phyloP scores from a whole-genome alignment of 2,797 vertebrate genomes.

The Mus minutoides region DNA sequence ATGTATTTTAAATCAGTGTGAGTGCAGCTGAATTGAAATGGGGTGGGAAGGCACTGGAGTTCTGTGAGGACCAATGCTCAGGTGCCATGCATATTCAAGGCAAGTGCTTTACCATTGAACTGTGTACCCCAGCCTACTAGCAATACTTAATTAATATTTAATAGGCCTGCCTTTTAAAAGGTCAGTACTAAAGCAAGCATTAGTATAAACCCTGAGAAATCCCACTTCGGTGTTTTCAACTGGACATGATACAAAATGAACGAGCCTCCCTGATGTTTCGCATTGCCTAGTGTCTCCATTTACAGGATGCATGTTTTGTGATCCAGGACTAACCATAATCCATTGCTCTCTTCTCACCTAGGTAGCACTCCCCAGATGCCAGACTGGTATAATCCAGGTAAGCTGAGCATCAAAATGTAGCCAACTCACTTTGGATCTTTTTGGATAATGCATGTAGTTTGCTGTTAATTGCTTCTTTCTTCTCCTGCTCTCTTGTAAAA shows the following conservation, averaged over 20 bases:
- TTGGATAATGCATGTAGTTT: neutral
- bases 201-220: neutral
- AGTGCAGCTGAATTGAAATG: neutral
- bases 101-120: neutral
- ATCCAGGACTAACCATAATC: constrained; percentile 51
- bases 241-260: constrained; percentile 23
- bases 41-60: neutral
- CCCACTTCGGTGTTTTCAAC: neutral
- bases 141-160: constrained; percentile 1
- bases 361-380: constrained; percentile 91
- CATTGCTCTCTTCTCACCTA: constrained; percentile 82
- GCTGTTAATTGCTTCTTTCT: constrained; percentile 8
- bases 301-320: neutral
- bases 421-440: constrained; percentile 29
- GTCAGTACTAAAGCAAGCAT: neutral
- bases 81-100: neutral
- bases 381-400: constrained; percentile 97
- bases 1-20: constrained; percentile 7
- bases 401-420: constrained; percentile 66
- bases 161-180: neutral
- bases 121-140: neutral
- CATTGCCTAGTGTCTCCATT: neutral
- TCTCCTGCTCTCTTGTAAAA: neutral
- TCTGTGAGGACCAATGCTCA: neutral
- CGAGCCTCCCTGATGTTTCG: neutral